phyloP scores from a whole-genome alignment of 2,888 invertebrate species.

The Camponotus fellah region DNA sequence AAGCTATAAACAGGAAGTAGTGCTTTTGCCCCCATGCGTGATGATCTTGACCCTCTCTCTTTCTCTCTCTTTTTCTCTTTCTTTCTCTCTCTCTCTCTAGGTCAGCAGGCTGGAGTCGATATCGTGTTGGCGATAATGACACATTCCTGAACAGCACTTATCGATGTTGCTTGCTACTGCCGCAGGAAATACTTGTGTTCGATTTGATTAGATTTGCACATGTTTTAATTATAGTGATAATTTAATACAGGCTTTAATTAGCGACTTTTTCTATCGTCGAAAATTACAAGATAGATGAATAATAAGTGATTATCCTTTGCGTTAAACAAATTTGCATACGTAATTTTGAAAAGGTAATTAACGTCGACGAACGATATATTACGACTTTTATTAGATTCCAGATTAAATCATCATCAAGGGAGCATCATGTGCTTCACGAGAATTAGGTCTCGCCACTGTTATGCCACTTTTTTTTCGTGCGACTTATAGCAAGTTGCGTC shows the following conservation, averaged over 20 bases:
- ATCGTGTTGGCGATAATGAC: slow-evolving; percentile 11
- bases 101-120: slow-evolving; percentile 43
- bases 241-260: slow-evolving; percentile 1
- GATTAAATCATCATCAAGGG: slow-evolving; percentile 3
- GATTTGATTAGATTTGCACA: neutral
- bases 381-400: neutral
- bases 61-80: slow-evolving; percentile 1
- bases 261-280: neutral
- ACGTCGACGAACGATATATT: neutral
- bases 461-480: neutral
- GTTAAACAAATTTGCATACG: neutral
- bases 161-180: slow-evolving; percentile 10
- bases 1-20: slow-evolving; percentile 43
- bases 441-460: neutral
- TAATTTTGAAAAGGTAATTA: neutral
- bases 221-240: neutral
- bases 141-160: slow-evolving; percentile 28
- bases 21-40: slow-evolving; percentile 15
- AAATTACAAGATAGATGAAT: neutral
- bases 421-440: neutral
- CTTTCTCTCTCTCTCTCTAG: slow-evolving; percentile 34
- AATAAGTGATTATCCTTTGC: neutral
- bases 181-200: neutral
- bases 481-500: neutral
- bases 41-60: slow-evolving; percentile 38